These are phyloP conservation scores for Anas platyrhynchos DNA, from an alignment of 2,113 vertebrate species.

Conservation along the genomic window DNA sequence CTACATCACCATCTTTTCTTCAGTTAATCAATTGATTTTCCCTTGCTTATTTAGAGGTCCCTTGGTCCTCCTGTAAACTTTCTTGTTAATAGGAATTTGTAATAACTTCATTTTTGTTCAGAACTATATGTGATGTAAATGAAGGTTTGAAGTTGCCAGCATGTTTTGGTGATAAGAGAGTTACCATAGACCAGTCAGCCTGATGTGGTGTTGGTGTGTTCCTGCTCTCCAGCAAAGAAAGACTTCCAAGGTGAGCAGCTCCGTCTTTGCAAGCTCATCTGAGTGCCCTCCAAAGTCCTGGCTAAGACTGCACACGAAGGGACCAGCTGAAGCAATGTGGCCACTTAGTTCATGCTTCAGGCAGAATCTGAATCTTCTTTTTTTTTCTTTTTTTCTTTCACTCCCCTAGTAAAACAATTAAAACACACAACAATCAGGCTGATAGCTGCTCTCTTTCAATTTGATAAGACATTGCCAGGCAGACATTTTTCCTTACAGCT, in stretches of 20 bases:
- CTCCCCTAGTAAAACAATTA: neutral
- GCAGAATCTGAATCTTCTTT: neutral
- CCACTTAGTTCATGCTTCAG: too few species aligned
- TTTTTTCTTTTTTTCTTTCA: neutral
- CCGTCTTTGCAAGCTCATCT: neutral
- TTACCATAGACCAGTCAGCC: neutral
- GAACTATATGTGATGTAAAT: accelerated
- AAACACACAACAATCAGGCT: neutral
- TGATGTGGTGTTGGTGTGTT: accelerated
- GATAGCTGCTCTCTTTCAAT: neutral
- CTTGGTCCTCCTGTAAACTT: neutral
- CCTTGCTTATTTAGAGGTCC: neutral
- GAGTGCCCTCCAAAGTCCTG: neutral
- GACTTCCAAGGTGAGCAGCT: neutral
- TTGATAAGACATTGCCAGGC: neutral
- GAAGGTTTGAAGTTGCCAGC: neutral
- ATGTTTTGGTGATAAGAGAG: neutral
- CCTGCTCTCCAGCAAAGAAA: neutral
- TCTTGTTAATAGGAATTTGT: neutral
- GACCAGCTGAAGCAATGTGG: neutral
- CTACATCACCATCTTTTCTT: neutral
- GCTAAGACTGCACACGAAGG: neutral
- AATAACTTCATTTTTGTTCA: too few species aligned
- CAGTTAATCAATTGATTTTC: neutral
- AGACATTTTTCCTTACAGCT: neutral